Conservation (phyloP, 2,888 invertebrate species). For the Luffia ferchaultella region DNA sequence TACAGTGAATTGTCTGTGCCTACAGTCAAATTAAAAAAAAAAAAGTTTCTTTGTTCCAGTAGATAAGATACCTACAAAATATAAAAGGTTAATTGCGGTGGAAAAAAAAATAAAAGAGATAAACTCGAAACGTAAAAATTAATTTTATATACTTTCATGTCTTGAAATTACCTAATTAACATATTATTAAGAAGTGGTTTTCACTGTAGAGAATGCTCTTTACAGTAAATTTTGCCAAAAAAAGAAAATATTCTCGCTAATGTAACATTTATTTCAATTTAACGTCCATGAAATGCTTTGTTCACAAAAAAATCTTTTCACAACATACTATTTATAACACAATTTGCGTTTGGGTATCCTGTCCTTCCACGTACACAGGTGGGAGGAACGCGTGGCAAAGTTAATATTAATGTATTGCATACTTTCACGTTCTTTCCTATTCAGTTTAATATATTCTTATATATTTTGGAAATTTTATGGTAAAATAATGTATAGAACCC, state of each 20-base stretch:
- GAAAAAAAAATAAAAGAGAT: too few species aligned
- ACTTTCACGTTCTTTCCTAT: conserved; percentile 23
- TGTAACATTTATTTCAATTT: not conserved
- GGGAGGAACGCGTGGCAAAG: conserved; percentile 33
- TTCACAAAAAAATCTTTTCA: not conserved
- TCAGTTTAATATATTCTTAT: not conserved
- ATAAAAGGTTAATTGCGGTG: too few species aligned
- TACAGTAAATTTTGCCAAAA: not conserved
- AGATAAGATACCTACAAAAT: too few species aligned
- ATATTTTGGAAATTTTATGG: too few species aligned
- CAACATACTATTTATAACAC: not conserved
- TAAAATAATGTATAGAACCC: too few species aligned
- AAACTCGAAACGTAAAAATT: too few species aligned
- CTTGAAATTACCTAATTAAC: not conserved
- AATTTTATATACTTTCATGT: not conserved
- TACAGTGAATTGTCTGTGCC: too few species aligned
- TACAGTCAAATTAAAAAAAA: too few species aligned
- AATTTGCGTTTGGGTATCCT: not conserved
- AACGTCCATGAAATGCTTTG: not conserved
- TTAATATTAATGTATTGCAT: conserved; percentile 53
- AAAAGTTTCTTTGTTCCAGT: too few species aligned
- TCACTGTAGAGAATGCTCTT: not conserved
- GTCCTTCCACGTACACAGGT: conserved; percentile 30
- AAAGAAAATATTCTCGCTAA: not conserved
- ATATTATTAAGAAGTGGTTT: not conserved